A percentile compares a stretch with the other conserved stretches of the same genome.
These are phyloP conservation scores for Albula goreensis DNA, from an alignment of 2,113 vertebrate species.

Conservation along the genomic window DNA sequence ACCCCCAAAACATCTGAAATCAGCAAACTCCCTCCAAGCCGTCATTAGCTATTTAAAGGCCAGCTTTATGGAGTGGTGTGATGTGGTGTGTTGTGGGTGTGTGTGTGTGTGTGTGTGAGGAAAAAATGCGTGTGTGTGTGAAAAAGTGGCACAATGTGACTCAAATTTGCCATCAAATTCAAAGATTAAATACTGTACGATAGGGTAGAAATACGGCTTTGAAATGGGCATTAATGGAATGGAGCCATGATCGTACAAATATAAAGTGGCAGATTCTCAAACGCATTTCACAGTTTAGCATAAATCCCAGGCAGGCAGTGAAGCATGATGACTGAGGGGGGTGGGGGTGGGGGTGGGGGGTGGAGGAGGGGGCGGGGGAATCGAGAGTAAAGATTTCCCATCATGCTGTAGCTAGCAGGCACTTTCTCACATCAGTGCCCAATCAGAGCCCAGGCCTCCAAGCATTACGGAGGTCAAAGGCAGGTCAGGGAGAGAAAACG, in stretches of 20 bases:
- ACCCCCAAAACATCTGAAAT: background rate
- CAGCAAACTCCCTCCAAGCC: background rate
- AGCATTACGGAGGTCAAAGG: slow-evolving; percentile 4
- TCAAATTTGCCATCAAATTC: too few relatives aligned
- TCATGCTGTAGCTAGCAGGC: slow-evolving; percentile 14
- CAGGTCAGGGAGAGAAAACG: background rate
- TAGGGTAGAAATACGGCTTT: background rate
- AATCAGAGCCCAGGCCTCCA: background rate
- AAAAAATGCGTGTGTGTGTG: background rate
- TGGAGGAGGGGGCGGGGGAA: background rate
- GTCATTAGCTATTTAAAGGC: background rate
- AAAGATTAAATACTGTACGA: background rate
- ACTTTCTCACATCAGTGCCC: background rate
- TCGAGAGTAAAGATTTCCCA: background rate
- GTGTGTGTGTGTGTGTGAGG: background rate
- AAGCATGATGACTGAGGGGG: slow-evolving; percentile 6
- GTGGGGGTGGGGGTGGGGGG: too few relatives aligned
- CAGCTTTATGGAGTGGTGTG: background rate
- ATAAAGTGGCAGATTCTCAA: slow-evolving; percentile 8
- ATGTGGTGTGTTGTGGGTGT: background rate
- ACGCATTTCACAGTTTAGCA: slow-evolving; percentile 14
- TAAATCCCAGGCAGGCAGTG: slow-evolving; percentile 4
- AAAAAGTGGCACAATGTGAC: too few relatives aligned
- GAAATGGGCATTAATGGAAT: slow-evolving; percentile 13
- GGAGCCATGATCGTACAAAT: background rate